A percentile compares a stretch with the other conserved stretches of the same genome.
Evolutionary conservation across 2,113 vertebrate species (phyloP).

Genomic region (Danionella cerebrum): DNA sequence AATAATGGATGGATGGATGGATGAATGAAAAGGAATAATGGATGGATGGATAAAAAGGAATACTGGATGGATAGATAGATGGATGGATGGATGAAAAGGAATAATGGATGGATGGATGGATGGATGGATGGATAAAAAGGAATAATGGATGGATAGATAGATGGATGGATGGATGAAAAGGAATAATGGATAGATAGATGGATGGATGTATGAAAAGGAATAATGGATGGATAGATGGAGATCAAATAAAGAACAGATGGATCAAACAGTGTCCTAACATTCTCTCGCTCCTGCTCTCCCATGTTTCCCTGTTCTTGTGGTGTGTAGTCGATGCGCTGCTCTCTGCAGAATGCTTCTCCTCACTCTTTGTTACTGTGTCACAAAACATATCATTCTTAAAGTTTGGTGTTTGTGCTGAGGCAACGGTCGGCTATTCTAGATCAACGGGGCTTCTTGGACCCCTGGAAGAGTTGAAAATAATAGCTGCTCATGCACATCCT

Average conservation of each 20-base stretch:
- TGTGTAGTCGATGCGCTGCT: slow-evolving; percentile 33
- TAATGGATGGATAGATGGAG: no score
- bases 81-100: no score
- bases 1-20: no score
- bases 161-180: not conserved
- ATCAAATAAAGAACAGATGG: no score
- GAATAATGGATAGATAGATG: not conserved
- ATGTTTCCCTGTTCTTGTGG: slow-evolving; percentile 54
- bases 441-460: slow-evolving; percentile 26
- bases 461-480: slow-evolving; percentile 53
- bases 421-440: slow-evolving; percentile 7
- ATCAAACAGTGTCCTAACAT: no score
- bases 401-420: slow-evolving; percentile 34
- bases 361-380: slow-evolving; percentile 26
- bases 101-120: not conserved
- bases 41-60: no score
- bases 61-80: no score
- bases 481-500: slow-evolving; percentile 43
- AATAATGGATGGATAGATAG: not conserved
- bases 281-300: slow-evolving; percentile 35
- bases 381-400: slow-evolving; percentile 52
- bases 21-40: no score
- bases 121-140: not conserved
- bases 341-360: slow-evolving; percentile 29
- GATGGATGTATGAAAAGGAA: no score